Evolutionary conservation across 2,888 invertebrate genomes (phyloP).

Genomic region (Leptura quadrifasciata): DNA sequence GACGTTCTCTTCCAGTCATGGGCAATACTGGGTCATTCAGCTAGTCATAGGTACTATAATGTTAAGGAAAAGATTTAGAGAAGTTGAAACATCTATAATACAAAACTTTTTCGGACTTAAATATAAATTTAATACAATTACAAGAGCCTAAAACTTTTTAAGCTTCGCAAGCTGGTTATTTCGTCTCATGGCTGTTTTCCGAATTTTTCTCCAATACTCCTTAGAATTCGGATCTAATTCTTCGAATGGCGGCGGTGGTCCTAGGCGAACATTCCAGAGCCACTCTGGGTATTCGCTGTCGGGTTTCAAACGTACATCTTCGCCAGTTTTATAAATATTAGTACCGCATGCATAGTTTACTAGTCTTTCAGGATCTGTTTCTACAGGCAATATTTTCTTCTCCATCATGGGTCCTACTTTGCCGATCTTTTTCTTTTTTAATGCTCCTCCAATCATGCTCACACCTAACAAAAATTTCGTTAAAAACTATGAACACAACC

Average conservation of each 20-base stretch:
- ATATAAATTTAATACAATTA: conserved; percentile 14
- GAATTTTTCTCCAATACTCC: conserved; percentile 87
- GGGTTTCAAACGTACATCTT: conserved; percentile 85
- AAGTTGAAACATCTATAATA: conserved; percentile 2
- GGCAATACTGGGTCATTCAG: too few relatives aligned
- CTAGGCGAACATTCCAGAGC: conserved; percentile 88
- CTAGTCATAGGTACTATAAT: too few relatives aligned
- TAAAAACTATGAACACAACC: conserved; percentile 10
- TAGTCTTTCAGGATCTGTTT: conserved; percentile 87
- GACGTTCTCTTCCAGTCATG: too few relatives aligned
- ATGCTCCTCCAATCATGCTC: conserved; percentile 70
- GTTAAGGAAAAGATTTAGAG: too few relatives aligned
- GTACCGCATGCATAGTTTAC: conserved; percentile 89
- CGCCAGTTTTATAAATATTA: conserved; percentile 86
- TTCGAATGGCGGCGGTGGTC: conserved; percentile 79
- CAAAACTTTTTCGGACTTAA: not conserved
- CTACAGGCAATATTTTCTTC: conserved; percentile 86
- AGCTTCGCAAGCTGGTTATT: conserved; percentile 80
- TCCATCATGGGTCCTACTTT: conserved; percentile 80
- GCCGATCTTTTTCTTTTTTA: conserved; percentile 80
- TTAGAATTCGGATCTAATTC: conserved; percentile 87
- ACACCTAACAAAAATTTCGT: conserved; percentile 62
- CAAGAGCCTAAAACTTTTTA: conserved; percentile 76
- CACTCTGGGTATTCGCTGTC: conserved; percentile 94
- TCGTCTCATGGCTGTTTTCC: conserved; percentile 79